Conservation (phyloP, 2,888 invertebrate species). For the Hetaerina titia region DNA sequence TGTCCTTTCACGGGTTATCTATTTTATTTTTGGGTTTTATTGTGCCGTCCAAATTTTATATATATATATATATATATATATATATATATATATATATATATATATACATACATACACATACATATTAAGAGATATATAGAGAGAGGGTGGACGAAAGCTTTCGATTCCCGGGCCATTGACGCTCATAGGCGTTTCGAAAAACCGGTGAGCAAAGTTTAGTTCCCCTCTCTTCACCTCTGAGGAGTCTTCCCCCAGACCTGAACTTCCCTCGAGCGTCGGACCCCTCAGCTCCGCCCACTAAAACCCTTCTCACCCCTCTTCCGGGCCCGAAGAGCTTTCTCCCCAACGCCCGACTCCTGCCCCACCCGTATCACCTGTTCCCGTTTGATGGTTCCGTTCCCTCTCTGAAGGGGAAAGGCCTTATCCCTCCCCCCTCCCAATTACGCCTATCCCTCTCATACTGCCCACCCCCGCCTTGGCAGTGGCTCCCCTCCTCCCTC, state of each 20-base stretch:
- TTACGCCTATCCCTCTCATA: background rate
- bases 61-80: no score
- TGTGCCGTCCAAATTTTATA: no score
- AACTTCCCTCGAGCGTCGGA: background rate
- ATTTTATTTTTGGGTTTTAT: no score
- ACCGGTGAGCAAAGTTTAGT: no score
- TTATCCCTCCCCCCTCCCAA: background rate
- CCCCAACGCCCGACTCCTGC: background rate
- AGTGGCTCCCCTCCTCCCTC: background rate
- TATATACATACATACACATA: no score
- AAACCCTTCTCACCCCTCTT: background rate
- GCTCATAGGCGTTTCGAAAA: no score
- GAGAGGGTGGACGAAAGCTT: no score
- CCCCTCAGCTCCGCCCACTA: background rate
- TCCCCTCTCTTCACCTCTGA: no score
- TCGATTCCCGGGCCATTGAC: no score
- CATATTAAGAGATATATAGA: no score
- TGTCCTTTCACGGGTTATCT: no score
- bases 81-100: no score
- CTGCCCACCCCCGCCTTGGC: background rate
- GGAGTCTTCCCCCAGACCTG: background rate
- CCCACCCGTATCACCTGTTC: conserved; percentile 33
- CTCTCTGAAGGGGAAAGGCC: background rate
- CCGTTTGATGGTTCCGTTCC: conserved; percentile 33
- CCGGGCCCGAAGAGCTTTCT: background rate